Percentiles rank a stretch among this genome's conserved stretches.
phyloP scores from a whole-genome alignment of 2,888 invertebrate species.

The Eristalis intricaria region DNA sequence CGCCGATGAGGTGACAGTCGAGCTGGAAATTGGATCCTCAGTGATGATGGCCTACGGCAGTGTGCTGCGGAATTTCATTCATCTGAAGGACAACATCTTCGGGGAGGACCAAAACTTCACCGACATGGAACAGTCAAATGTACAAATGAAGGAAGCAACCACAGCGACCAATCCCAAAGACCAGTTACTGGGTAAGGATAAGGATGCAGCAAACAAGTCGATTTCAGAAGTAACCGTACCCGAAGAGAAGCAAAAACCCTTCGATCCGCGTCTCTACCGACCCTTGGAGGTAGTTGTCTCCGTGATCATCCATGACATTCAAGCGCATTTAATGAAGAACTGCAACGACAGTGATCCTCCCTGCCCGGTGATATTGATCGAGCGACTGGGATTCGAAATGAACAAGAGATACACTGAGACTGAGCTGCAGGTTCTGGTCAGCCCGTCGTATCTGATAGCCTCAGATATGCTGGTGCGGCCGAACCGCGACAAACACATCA shows the following conservation, averaged over 20 bases:
- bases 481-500: constrained; percentile 87
- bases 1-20: constrained; percentile 94
- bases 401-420: constrained; percentile 96
- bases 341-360: constrained; percentile 95
- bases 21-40: constrained; percentile 97
- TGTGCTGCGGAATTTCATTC: constrained; percentile 93
- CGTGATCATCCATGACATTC: constrained; percentile 96
- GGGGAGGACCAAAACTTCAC: constrained; percentile 97
- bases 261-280: constrained; percentile 93
- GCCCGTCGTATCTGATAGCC: constrained; percentile 92
- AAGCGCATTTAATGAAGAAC: constrained; percentile 92
- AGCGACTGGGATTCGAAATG: constrained; percentile 98
- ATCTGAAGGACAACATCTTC: constrained; percentile 97
- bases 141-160: constrained; percentile 81
- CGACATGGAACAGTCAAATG: constrained; percentile 90
- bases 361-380: constrained; percentile 93
- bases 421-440: constrained; percentile 92
- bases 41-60: constrained; percentile 95
- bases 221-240: constrained; percentile 79
- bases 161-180: constrained; percentile 81
- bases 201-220: constrained; percentile 80
- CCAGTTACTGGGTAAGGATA: constrained; percentile 75
- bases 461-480: constrained; percentile 88
- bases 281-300: constrained; percentile 96
- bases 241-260: constrained; percentile 86